Base-by-base conservation (phyloP, 2,113 vertebrate genomes). In the Aramus guarauna region DNA sequence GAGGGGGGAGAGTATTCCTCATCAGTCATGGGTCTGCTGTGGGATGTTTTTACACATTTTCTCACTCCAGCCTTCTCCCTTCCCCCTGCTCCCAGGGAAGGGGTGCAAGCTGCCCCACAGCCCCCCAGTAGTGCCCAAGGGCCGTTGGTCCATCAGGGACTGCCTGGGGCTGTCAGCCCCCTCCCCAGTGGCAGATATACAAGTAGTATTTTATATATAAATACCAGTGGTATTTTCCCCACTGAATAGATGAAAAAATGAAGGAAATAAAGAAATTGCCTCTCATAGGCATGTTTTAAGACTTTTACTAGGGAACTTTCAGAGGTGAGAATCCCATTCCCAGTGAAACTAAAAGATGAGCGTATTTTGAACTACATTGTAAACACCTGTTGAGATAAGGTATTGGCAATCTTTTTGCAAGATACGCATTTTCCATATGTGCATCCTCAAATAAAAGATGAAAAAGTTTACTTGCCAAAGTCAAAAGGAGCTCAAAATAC, bases 61-160 rank as follows among this genome's bases (percentile, higher is more conserved):
- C 11, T 50, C 30, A 20, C 36, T 11, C 5, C 22, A 39, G 16
- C 11, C 8, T 56, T 7, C 18, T 83, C 5, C 32, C 15, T 21
- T 55, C 4, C 19, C 12, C 11, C 13, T 43, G 32, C 11, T 81
- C 39, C 24, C 26, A 37, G 14, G 4, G 8, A 34, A 60, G 23
- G 43, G 5, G 5, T 74, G 29, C 39, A 17, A 92, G 9, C 9
- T 78, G 4, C 9, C 8, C 4, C 6, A 5, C 17, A 32, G 3
- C 0, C 1, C 22, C 8, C 1, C 4, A 7, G 2, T 27, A 39
- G 4, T 13, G 12, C 5, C 9, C 19, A 4, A 9, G n/a, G 41
- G 1, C 15, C 5, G 2, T n/a, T 48, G 19, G 15, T 39, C 7
- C 1, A 0, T 3, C 50, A 74, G 30, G 30, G 3, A n/a, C 19